Evolutionary conservation across 2,113 vertebrate species (phyloP), one percentile per base, ranked within the genome.

Genomic region (Melanerpes formicivorus): DNA sequence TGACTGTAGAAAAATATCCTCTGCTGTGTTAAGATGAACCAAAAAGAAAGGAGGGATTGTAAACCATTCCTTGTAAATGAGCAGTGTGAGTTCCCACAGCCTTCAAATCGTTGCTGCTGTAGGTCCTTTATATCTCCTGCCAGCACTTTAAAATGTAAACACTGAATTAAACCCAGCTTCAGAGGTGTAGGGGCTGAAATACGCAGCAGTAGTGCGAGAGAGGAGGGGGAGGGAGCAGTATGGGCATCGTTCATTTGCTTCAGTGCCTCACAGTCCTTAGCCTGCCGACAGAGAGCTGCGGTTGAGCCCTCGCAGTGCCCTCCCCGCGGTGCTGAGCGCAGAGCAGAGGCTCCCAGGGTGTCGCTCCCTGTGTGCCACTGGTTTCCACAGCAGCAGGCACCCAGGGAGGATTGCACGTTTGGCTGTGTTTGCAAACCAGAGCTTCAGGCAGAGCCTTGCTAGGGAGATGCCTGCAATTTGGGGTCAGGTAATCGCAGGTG

Each of bases 81-180:
- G 30, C 71, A 30, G 4, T n/a, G 11, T 1, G 5, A 76, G 32
- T 90, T 84, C 42, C 29, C 78, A 54, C 52, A 79, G 66, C 62
- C 23, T 87, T 92, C 74, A 76, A 76, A 92, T 69, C 21, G 13
- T 14, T 62, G 50, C 40, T 62, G 19, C 23, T 74, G 8, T 46
- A 87, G 10, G 26, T 84, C 78, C 65, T 69, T 93, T 92, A 34
- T 90, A 30, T 65, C 59, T 90, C 81, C 66, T 90, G 44, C 11
- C 26, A 86, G 80, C n/a, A 30, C 54, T 96, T 90, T 65, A 0
- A 90, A 90, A 93, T 90, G 10, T 81, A 87, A 95, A 65, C 23
- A 69, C 52, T 78, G 82, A 90, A 93, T 91, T 91, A 64, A 90
- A 92, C 91, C 67, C 48, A 87, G 48, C 42, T 67, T 80, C 66